Evolutionary conservation across 1,140 invertebrate species (phyloP).

Genomic region (Drosophila nannoptera): DNA sequence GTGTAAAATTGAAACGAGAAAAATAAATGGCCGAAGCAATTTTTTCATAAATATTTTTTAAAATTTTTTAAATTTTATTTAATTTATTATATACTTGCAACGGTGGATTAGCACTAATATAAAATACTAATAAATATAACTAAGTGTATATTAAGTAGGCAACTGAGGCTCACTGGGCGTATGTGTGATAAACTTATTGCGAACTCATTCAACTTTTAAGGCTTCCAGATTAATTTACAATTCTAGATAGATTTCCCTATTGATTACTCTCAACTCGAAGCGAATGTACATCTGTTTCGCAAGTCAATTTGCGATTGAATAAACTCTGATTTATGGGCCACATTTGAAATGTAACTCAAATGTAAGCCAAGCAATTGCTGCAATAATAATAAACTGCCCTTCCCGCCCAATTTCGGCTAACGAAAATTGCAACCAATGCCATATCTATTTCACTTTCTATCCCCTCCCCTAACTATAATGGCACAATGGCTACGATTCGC

Average conservation of each 20-base stretch:
- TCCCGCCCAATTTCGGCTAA: conserved; percentile 4
- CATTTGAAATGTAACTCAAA: conserved; percentile 1
- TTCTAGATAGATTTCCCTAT: not conserved
- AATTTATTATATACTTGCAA: conserved; percentile 22
- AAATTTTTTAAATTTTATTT: conserved; percentile 13
- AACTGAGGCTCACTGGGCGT: not conserved
- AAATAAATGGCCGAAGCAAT: not conserved
- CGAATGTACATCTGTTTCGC: not conserved
- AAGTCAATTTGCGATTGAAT: conserved; percentile 4
- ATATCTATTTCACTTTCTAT: conserved; percentile 1
- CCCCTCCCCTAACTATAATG: not conserved
- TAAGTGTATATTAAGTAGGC: not conserved
- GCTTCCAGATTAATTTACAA: not conserved
- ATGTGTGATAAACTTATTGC: not conserved
- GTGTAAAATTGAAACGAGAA: not conserved
- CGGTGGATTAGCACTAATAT: not conserved
- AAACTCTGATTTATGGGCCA: conserved; percentile 7
- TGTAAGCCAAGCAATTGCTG: conserved; percentile 17
- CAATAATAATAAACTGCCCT: conserved; percentile 1
- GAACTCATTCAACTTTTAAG: not conserved
- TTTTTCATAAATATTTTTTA: not conserved
- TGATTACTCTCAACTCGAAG: conserved; percentile 2
- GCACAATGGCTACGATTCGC: conserved; percentile 12
- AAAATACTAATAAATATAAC: conserved; percentile 3
- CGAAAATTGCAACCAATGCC: conserved; percentile 10